Evolutionary conservation across 1,140 invertebrate genomes (phyloP).

Genomic region (Idris sp.): DNA sequence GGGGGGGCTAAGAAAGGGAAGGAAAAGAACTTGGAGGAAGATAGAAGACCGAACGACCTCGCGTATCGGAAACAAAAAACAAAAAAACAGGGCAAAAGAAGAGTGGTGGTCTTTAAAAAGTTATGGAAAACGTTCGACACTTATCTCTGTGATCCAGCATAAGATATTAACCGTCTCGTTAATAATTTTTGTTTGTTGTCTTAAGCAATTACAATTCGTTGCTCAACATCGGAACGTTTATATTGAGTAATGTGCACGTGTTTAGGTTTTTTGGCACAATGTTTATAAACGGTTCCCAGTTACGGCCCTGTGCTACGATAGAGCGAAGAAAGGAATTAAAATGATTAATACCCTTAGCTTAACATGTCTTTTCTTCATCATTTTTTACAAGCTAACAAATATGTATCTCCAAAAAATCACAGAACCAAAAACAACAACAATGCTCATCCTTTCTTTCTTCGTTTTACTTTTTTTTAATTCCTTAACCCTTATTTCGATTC

Average conservation of each 20-base stretch:
- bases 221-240: constrained; percentile 69
- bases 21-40: constrained; percentile 25
- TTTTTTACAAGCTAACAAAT: constrained; percentile 78
- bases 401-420: constrained; percentile 77
- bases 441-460: constrained; percentile 63
- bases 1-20: constrained; percentile 12
- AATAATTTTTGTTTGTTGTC: constrained; percentile 40
- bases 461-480: no score
- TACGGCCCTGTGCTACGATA: constrained; percentile 72
- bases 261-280: constrained; percentile 75
- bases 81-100: constrained; percentile 40
- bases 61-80: constrained; percentile 43
- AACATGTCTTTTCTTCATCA: constrained; percentile 74
- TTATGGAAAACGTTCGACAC: constrained; percentile 48
- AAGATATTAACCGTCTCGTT: constrained; percentile 53
- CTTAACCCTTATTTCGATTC: constrained; percentile 39
- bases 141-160: constrained; percentile 35
- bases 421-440: constrained; percentile 78
- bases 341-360: constrained; percentile 76
- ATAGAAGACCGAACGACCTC: constrained; percentile 31
- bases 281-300: constrained; percentile 72
- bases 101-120: constrained; percentile 17
- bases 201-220: constrained; percentile 68
- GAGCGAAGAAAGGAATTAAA: constrained; percentile 72
- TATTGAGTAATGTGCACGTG: constrained; percentile 67